Conservation (phyloP, 2,797 vertebrate species). For the Remorina albescens region DNA sequence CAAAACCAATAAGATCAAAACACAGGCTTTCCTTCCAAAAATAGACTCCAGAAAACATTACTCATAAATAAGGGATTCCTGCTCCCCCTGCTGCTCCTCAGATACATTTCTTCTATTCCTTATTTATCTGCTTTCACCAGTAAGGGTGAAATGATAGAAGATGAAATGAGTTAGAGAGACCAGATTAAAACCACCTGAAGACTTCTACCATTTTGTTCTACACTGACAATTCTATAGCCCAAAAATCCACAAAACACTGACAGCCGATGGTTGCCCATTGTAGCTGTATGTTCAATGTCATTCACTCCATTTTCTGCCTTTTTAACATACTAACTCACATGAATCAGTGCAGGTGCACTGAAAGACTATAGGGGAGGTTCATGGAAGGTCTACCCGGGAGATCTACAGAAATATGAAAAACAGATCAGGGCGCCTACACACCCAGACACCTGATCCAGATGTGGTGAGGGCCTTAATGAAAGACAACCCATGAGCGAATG, state of each 20-base stretch:
- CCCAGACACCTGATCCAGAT: slow-evolving; percentile 72
- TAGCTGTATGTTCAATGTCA: neutral
- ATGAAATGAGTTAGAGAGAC: slow-evolving; percentile 22
- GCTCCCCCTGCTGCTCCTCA: slow-evolving; percentile 42
- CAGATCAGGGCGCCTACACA: slow-evolving; percentile 58
- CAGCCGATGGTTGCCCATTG: neutral
- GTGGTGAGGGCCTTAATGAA: slow-evolving; percentile 55
- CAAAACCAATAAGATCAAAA: slow-evolving; percentile 71
- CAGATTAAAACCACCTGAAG: slow-evolving; percentile 9
- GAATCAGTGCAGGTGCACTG: slow-evolving; percentile 9
- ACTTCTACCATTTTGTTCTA: slow-evolving; percentile 16
- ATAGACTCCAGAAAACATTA: slow-evolving; percentile 71
- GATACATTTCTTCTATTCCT: slow-evolving; percentile 39
- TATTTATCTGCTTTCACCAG: slow-evolving; percentile 30
- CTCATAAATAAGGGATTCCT: slow-evolving; percentile 59
- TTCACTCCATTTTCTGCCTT: neutral
- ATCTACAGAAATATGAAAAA: slow-evolving; percentile 64
- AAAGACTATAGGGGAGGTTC: slow-evolving; percentile 15
- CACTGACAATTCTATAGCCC: neutral
- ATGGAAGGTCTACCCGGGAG: slow-evolving; percentile 34
- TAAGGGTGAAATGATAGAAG: slow-evolving; percentile 24
- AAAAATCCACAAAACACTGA: neutral
- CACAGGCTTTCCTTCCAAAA: slow-evolving; percentile 60
- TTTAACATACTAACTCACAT: slow-evolving; percentile 9
- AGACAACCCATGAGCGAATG: slow-evolving; percentile 50